phyloP scores from a whole-genome alignment of 2,888 invertebrate genomes.

The Drosophila paucipuncta region DNA sequence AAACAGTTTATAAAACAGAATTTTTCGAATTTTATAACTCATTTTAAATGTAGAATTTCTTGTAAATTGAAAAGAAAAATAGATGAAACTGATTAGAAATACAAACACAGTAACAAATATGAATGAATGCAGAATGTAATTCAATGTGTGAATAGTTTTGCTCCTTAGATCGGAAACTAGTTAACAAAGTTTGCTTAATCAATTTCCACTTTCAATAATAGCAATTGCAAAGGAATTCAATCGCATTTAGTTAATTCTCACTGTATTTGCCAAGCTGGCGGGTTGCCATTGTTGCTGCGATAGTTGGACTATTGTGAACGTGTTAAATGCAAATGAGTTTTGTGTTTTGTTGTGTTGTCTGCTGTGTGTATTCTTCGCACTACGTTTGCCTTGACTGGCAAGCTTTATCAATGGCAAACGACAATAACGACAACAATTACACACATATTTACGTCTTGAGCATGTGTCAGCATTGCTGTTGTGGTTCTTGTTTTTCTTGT shows the following conservation, averaged over 20 bases:
- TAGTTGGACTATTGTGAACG: conserved; percentile 41
- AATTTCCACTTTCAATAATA: not conserved
- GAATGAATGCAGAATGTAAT: not conserved
- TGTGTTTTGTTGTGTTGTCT: conserved; percentile 20
- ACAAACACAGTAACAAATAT: not conserved
- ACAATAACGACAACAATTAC: conserved; percentile 58
- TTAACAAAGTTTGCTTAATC: not conserved
- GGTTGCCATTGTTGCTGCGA: conserved; percentile 5
- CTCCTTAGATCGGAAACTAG: not conserved
- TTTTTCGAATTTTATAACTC: not conserved
- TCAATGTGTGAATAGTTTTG: not conserved
- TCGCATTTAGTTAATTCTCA: conserved; percentile 19
- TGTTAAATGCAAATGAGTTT: conserved; percentile 78
- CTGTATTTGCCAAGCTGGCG: conserved; percentile 34
- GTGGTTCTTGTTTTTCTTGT: not conserved
- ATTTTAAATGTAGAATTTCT: not conserved
- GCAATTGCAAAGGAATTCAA: not conserved
- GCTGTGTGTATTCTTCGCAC: conserved; percentile 3
- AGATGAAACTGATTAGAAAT: not conserved
- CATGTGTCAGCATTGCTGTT: conserved; percentile 47
- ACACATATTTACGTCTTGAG: conserved; percentile 72
- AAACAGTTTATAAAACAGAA: not conserved
- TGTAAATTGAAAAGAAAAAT: not conserved
- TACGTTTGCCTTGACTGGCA: conserved; percentile 43
- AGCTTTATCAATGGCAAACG: conserved; percentile 59